Conservation (phyloP, 2,113 vertebrate species). For the Scophthalmus maximus region DNA sequence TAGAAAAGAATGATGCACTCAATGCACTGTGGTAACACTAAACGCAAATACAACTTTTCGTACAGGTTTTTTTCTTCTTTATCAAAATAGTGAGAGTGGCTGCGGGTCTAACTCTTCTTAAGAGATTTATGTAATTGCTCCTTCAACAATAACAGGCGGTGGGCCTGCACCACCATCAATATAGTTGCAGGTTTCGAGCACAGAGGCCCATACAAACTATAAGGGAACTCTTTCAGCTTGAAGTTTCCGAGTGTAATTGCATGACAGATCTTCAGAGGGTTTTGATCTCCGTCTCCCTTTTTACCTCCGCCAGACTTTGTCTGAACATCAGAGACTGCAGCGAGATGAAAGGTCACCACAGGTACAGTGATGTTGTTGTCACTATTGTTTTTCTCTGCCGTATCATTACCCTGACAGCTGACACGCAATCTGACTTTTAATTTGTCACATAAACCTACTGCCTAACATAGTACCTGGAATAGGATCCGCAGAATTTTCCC, state of each 20-base stretch:
- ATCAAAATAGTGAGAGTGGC: conserved; percentile 20
- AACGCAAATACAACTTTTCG: too few relatives aligned
- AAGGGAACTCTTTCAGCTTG: conserved; percentile 57
- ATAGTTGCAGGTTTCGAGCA: conserved; percentile 25
- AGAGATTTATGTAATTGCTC: conserved; percentile 51
- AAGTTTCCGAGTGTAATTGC: conserved; percentile 58
- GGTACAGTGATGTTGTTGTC: conserved; percentile 40
- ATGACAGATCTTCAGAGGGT: conserved; percentile 54
- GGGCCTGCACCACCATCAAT: conserved; percentile 19
- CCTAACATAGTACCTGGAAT: background rate
- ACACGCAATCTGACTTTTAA: conserved; percentile 62
- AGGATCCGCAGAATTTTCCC: conserved; percentile 1
- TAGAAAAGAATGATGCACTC: too few relatives aligned
- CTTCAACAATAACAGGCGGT: conserved; percentile 30
- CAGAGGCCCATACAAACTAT: conserved; percentile 40
- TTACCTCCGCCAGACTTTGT: conserved; percentile 68
- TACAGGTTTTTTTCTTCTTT: too few relatives aligned
- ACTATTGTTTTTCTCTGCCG: conserved; percentile 64
- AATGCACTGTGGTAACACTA: too few relatives aligned
- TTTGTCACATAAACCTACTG: conserved; percentile 53
- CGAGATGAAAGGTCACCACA: conserved; percentile 68
- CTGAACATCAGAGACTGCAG: conserved; percentile 65
- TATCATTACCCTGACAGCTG: conserved; percentile 68
- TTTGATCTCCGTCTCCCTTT: conserved; percentile 68
- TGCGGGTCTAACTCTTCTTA: conserved; percentile 14